Base-by-base conservation (phyloP, 2,113 vertebrate species). In the Thunnus thynnus region DNA sequence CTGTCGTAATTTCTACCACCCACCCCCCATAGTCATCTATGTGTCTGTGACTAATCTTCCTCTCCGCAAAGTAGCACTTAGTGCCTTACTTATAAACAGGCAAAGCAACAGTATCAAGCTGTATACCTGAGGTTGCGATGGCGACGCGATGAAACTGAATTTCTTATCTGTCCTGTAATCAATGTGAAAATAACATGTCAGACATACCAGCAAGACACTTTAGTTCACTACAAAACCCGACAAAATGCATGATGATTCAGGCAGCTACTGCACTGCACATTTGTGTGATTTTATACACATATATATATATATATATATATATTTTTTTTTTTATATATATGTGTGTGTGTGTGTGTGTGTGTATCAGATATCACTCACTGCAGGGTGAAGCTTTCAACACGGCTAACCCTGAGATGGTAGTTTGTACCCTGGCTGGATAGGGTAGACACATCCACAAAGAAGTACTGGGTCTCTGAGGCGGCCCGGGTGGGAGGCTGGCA, bases 391-490 rank as follows among this genome's bases (percentile, higher is more conserved):
- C 97, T 96, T 48, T 98, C 96, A 68, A 99, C 96, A 0, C 95
- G 96, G 80, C 96, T 98, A 91, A 99, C 96, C 8, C 94, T 94
- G 68, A 99, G 96, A 91, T 95, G 96, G 93, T 97, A 99, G 4
- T 95, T 95, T 17, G 96, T 87, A 1, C 95, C 96, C 78, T 90
- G 80, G 20, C 68, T 89, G 3, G 98, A 97, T 17, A 99, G 93
- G 0, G 98, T 99, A 5, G 98, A 99, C 70, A 99, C 98, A 0
- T 99, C 98, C 78, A 99, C 96, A 0, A 96, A 99, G 92, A 99
- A 99, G 90, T 93, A 95, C 93, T 99, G 97, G 5, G 94, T 96
- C 94, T 99, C 97, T 0, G 95, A 94, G 63, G 95, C 94, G 0
- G 90, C 95, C 76, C 94, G 96, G 47, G 96, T 95, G 0, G 95